Evolutionary conservation across 2,888 invertebrate species (phyloP).

Genomic region (Acheta domesticus): DNA sequence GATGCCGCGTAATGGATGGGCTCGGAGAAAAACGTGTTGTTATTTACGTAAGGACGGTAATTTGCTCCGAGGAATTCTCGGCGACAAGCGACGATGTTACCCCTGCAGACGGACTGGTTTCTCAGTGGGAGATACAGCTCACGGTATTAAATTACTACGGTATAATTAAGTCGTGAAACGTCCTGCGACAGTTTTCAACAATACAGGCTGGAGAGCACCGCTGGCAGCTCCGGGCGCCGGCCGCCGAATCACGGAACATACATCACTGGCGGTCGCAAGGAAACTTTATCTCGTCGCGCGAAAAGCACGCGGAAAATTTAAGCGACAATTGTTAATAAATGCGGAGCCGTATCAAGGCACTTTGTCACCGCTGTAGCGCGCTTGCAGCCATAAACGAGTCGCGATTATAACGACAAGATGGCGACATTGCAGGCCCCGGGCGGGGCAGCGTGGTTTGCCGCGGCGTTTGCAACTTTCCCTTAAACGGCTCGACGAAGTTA

Average conservation of each 20-base stretch:
- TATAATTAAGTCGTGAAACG: background rate
- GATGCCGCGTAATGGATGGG: background rate
- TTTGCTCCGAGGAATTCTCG: background rate
- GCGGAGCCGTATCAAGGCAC: background rate
- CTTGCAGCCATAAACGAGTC: background rate
- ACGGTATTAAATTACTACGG: background rate
- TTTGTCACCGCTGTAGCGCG: background rate
- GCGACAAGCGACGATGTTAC: background rate
- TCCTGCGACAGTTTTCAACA: background rate
- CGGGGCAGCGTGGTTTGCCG: background rate
- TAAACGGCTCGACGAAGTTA: no score
- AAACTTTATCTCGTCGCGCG: background rate
- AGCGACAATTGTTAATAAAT: conserved; percentile 8
- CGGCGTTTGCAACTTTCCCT: no score
- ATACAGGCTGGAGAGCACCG: background rate
- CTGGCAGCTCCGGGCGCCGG: background rate
- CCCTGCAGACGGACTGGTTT: no score
- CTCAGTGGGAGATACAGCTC: background rate
- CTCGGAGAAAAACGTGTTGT: background rate
- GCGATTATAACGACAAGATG: background rate
- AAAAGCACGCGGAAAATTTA: conserved; percentile 18
- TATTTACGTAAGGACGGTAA: background rate
- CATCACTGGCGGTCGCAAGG: background rate
- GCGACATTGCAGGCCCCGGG: background rate
- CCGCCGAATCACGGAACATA: background rate